These are phyloP conservation scores for Acestrorhynchus altus DNA, from an alignment of 2,797 vertebrate genomes.

Conservation along the genomic window DNA sequence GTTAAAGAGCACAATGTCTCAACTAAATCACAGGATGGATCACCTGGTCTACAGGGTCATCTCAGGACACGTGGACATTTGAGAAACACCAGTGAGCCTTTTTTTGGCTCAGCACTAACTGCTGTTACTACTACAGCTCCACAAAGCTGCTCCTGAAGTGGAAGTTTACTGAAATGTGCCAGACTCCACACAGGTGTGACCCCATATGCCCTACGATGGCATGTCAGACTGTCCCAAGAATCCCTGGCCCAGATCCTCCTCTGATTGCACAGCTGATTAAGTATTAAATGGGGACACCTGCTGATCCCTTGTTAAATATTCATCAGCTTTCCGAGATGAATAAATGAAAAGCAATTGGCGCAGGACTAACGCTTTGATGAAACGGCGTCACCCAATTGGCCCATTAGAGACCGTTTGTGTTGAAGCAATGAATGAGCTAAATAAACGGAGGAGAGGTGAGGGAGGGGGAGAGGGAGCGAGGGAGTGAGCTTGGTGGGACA, in stretches of 20 bases:
- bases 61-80: too few relatives aligned
- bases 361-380: constrained; percentile 59
- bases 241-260: constrained; percentile 43
- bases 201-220: neutral
- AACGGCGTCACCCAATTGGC: constrained; percentile 55
- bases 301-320: constrained; percentile 77
- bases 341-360: constrained; percentile 78
- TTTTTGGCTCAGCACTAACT: neutral
- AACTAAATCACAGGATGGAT: too few relatives aligned
- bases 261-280: constrained; percentile 72
- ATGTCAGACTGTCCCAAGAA: constrained; percentile 17
- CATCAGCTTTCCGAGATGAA: constrained; percentile 81
- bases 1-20: too few relatives aligned
- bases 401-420: constrained; percentile 58
- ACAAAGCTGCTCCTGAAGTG: neutral
- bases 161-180: neutral
- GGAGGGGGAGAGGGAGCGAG: too few relatives aligned
- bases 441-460: neutral
- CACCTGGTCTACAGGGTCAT: neutral
- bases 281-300: constrained; percentile 79
- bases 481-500: neutral
- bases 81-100: neutral
- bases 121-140: neutral
- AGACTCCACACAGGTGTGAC: neutral
- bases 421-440: constrained; percentile 20